Evolutionary conservation across 35 echinoderm and acorn worm species (phyloP).

Genomic region (Heliocidaris tuberculata): DNA sequence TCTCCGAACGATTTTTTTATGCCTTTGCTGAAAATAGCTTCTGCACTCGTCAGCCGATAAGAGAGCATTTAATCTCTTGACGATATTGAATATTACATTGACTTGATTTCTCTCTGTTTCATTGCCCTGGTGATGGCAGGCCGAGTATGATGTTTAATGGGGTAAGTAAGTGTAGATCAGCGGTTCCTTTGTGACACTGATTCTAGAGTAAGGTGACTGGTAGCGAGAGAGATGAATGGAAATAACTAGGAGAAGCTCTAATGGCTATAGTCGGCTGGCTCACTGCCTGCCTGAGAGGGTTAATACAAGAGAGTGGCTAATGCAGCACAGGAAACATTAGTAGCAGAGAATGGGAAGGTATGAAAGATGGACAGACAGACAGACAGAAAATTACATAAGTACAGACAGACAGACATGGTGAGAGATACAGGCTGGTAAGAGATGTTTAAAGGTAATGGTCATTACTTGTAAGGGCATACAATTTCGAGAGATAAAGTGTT

Average conservation of each 20-base stretch:
- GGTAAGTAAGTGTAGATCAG: conserved; percentile 32
- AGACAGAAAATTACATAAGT: background rate
- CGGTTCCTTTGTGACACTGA: conserved; percentile 18
- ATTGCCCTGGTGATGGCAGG: background rate
- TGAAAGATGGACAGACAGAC: background rate
- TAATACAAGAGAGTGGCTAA: background rate
- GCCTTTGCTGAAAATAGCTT: conserved; percentile 27
- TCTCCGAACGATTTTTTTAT: background rate
- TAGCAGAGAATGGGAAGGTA: background rate
- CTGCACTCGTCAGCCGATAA: conserved; percentile 14
- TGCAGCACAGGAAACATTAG: conserved; percentile 3
- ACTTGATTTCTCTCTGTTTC: background rate
- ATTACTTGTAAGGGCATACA: too few relatives aligned
- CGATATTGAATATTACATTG: conserved; percentile 21
- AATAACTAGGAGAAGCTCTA: background rate
- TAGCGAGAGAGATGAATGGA: background rate
- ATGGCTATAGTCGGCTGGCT: background rate
- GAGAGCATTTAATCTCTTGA: conserved; percentile 34
- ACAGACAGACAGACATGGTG: background rate
- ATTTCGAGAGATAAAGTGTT: too few relatives aligned
- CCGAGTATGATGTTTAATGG: background rate
- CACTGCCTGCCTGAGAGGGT: background rate
- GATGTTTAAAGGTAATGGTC: background rate
- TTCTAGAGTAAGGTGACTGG: background rate
- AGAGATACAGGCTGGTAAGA: background rate